Evolutionary conservation across 2,113 vertebrate species (phyloP).

Genomic region (Pelecanoides urinatrix): DNA sequence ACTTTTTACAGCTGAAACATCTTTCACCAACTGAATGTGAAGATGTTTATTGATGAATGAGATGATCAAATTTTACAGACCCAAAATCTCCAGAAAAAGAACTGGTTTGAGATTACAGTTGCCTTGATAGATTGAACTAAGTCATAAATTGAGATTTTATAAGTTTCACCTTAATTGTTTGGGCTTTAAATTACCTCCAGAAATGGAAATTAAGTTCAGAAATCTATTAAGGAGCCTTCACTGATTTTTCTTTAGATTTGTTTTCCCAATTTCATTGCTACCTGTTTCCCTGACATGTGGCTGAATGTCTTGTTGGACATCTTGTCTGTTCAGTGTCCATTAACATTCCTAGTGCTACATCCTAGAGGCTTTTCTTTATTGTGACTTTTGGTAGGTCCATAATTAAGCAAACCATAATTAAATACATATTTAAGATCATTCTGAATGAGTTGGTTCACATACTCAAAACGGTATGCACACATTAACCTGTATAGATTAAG

Average conservation of each 20-base stretch:
- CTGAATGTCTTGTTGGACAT: not conserved
- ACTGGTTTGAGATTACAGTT: not conserved
- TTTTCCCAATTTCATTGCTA: not conserved
- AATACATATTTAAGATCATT: not conserved
- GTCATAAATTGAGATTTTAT: not conserved
- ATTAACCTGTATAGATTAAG: not conserved
- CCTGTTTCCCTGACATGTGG: not conserved
- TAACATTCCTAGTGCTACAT: not conserved
- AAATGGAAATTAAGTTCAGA: not conserved
- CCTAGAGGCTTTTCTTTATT: not conserved
- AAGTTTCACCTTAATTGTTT: not conserved
- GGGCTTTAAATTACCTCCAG: not conserved
- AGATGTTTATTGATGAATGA: not conserved
- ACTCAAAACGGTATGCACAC: not conserved
- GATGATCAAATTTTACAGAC: not conserved
- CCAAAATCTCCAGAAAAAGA: not conserved
- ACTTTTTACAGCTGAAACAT: not conserved
- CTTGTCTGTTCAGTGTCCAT: not conserved
- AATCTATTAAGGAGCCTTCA: not conserved
- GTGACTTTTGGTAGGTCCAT: not conserved
- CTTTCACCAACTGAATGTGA: not conserved
- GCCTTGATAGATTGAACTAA: not conserved
- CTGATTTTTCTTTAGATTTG: not conserved
- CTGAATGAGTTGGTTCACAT: not conserved
- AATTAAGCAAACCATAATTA: not conserved